Evolutionary conservation across 2,113 vertebrate genomes (phyloP).

Genomic region (Hippocampus mohnikei): DNA sequence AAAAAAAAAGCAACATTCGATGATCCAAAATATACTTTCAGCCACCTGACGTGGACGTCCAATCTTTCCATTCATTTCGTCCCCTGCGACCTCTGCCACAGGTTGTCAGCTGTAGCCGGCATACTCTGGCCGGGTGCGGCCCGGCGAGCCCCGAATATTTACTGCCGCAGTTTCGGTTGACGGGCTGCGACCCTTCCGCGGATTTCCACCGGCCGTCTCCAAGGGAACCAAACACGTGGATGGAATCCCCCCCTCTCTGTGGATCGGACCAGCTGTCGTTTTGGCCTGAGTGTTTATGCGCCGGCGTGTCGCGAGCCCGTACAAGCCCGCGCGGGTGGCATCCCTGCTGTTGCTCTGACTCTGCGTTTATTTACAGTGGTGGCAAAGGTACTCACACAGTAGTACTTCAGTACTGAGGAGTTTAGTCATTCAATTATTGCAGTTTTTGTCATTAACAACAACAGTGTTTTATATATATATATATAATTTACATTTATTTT

Average conservation of each 20-base stretch:
- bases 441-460: too few relatives aligned
- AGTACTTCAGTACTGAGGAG: neutral
- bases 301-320: neutral
- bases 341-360: neutral
- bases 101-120: constrained; percentile 10
- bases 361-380: neutral
- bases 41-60: constrained; percentile 11
- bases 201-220: constrained; percentile 34
- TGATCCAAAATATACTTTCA: too few relatives aligned
- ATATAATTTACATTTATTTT: too few relatives aligned
- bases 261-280: constrained; percentile 52
- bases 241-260: constrained; percentile 23
- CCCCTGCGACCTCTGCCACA: neutral
- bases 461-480: too few relatives aligned
- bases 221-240: constrained; percentile 48
- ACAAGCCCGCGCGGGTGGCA: neutral
- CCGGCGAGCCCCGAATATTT: constrained; percentile 4
- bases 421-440: too few relatives aligned
- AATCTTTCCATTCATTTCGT: neutral
- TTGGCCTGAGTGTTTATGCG: neutral
- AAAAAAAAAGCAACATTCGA: neutral
- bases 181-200: constrained; percentile 5
- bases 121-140: constrained; percentile 39
- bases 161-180: constrained; percentile 30
- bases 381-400: neutral